Conservation (phyloP, 2,113 vertebrate genomes). For the Pseudopipra pipra region DNA sequence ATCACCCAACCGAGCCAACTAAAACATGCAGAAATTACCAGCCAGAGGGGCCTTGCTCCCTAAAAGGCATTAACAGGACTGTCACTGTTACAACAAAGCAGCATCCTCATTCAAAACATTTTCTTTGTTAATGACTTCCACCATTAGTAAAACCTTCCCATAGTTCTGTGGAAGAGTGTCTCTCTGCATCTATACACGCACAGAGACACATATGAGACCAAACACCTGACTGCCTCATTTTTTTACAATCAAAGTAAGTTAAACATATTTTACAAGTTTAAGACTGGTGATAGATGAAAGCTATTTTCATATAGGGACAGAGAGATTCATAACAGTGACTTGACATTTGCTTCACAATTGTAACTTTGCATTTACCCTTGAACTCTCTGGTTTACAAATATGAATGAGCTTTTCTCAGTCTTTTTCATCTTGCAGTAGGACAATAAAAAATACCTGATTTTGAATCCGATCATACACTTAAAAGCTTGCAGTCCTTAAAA, state of each 20-base stretch:
- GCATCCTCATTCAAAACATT: constrained; percentile 26
- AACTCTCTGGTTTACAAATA: neutral
- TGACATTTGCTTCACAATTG: neutral
- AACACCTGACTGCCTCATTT: neutral
- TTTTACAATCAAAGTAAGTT: neutral
- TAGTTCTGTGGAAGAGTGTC: neutral
- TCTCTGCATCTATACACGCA: neutral
- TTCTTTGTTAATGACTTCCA: constrained; percentile 34
- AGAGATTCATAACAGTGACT: neutral
- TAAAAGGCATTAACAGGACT: neutral
- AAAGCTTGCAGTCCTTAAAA: neutral
- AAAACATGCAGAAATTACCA: neutral
- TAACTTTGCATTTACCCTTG: neutral
- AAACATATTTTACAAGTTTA: neutral
- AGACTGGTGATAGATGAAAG: neutral
- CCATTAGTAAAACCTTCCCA: neutral
- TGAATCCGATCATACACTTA: neutral
- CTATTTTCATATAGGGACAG: neutral
- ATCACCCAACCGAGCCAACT: neutral
- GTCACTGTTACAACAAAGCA: neutral
- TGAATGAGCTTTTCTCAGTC: neutral
- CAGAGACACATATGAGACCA: neutral
- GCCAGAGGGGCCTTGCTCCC: neutral
- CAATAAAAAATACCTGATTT: neutral
- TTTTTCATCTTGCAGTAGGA: neutral